Evolutionary conservation across 2,797 vertebrate genomes (phyloP), one percentile per base, ranked within the genome.

Genomic region (Sebastes trivittatus): DNA sequence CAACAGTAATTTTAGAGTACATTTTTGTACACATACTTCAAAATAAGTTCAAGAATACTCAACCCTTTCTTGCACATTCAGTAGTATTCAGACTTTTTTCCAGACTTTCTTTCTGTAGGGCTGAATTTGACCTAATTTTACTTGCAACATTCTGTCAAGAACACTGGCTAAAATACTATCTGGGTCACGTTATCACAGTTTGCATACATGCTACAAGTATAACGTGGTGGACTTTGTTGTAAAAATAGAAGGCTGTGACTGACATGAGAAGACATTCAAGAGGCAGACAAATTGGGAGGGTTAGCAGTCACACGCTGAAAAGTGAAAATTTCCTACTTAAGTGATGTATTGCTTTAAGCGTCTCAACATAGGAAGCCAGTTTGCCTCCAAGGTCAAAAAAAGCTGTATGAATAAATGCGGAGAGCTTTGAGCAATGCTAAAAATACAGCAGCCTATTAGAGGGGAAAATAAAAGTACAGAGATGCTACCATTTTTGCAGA

Each of bases 121-220:
- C 71, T 84, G 70, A 77, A 77, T 83, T 58, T 88, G 83, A 89
- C 82, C 88, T 60, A 78, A 81, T 91, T 90, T 73, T 73, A 75
- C 66, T 78, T 64, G 46, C 75, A 69, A 46, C 38, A 58, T 70
- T 75, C 58, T 81, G 52, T 77, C 72, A 76, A 75, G 71, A 89
- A 61, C 65, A 68, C 69, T 52, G 79, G 72, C 66, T 81, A 56
- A 82, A 77, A 66, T 34, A 30, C 78, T 77, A 91, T 90, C 83
- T 91, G 82, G 91, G 92, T 92, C 90, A 91, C 74, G 72, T 88
- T 90, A 88, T 89, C 80, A 58, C 80, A 82, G 85, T 83, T 91
- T 87, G 83, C 87, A 88, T 67, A 81, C 63, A 82, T 73, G 84
- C 81, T 72, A 77, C 64, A 80, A 87, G 78, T 86, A 42, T 32